Percentiles rank a stretch among this genome's conserved stretches.
Conservation (phyloP, 2,888 invertebrate genomes). For the Acleris cristana region DNA sequence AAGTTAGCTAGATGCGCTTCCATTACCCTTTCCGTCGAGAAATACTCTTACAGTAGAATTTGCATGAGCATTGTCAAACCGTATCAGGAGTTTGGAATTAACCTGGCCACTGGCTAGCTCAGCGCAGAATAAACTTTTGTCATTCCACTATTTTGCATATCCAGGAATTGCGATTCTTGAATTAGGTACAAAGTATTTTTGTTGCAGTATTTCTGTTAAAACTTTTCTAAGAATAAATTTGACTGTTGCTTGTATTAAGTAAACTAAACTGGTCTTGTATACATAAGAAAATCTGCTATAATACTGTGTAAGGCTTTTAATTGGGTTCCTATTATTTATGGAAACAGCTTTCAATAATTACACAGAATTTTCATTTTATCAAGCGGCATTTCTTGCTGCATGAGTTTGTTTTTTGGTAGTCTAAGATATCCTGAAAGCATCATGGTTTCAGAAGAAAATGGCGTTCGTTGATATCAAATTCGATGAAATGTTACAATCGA, state of each 20-base stretch:
- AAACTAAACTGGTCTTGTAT: not conserved
- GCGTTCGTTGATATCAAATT: too few relatives aligned
- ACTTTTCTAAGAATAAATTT: constrained; percentile 15
- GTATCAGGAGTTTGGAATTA: constrained; percentile 73
- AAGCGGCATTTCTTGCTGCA: too few relatives aligned
- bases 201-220: constrained; percentile 19
- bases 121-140: constrained; percentile 70
- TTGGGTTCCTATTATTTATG: too few relatives aligned
- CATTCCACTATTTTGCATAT: constrained; percentile 60
- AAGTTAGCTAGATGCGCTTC: constrained; percentile 62
- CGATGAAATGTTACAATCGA: too few relatives aligned
- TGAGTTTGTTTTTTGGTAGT: too few relatives aligned
- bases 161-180: constrained; percentile 49
- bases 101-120: constrained; percentile 66
- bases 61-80: constrained; percentile 81
- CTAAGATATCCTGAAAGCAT: too few relatives aligned
- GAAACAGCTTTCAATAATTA: too few relatives aligned
- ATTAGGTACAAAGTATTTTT: constrained; percentile 1
- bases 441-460: too few relatives aligned
- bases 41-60: constrained; percentile 74
- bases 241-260: not conserved
- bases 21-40: constrained; percentile 75
- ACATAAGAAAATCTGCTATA: not conserved
- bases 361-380: too few relatives aligned
- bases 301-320: too few relatives aligned